phyloP scores from a whole-genome alignment of 2,797 vertebrate species.

The Limosa lapponica region DNA sequence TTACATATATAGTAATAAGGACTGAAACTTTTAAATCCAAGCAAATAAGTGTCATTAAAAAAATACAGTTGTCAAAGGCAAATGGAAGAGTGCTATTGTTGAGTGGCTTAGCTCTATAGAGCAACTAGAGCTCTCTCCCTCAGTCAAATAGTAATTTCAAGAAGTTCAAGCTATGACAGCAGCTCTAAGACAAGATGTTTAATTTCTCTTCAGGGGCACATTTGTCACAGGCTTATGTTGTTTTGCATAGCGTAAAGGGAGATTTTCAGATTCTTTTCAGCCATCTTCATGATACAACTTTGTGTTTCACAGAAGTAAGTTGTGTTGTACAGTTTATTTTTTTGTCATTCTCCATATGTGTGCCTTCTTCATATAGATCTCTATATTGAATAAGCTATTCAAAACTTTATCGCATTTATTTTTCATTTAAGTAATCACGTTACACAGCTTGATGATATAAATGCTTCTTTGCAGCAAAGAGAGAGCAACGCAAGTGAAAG shows the following conservation, averaged over 20 bases:
- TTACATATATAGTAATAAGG: not conserved
- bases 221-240: not conserved
- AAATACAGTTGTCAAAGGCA: not conserved
- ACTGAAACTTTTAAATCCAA: not conserved
- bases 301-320: not conserved
- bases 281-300: not conserved
- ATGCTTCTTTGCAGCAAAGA: not conserved
- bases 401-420: not conserved
- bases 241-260: not conserved
- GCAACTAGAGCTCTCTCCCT: not conserved
- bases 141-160: not conserved
- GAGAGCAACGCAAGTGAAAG: not conserved
- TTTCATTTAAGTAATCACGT: not conserved
- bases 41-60: not conserved
- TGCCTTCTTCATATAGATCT: accelerated
- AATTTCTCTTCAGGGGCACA: constrained; percentile 41
- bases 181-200: constrained; percentile 33
- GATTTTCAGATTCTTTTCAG: not conserved
- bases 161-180: not conserved
- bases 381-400: not conserved
- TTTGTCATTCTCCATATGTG: not conserved
- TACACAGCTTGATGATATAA: not conserved
- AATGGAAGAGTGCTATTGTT: not conserved
- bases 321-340: not conserved
- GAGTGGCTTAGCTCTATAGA: not conserved